phyloP scores from a whole-genome alignment of 2,797 vertebrate species.

The Notamacropus eugenii region DNA sequence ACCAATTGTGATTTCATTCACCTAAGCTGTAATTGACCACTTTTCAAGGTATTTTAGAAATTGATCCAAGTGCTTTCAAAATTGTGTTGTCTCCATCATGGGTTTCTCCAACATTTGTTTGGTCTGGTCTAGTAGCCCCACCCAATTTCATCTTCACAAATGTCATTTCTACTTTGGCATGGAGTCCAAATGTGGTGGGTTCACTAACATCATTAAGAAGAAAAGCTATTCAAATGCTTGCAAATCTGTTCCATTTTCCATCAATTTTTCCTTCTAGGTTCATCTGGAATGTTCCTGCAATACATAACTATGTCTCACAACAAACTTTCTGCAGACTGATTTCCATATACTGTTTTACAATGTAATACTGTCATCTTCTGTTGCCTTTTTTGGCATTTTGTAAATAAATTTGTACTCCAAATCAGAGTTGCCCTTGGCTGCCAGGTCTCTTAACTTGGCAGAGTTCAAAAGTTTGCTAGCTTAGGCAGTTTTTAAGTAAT shows the following conservation, averaged over 20 bases:
- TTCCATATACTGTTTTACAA: not conserved
- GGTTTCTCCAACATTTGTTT: not conserved
- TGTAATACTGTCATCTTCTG: not conserved
- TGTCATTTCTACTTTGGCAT: not conserved
- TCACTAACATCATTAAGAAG: not conserved
- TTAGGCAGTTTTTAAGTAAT: not conserved
- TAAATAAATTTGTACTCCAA: not conserved
- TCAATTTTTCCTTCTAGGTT: not conserved
- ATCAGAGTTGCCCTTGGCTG: not conserved
- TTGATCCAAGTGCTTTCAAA: not conserved
- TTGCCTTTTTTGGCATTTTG: not conserved
- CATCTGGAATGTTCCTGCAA: not conserved
- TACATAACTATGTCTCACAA: not conserved
- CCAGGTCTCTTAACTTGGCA: not conserved
- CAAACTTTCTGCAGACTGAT: not conserved
- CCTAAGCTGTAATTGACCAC: not conserved
- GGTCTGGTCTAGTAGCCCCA: not conserved
- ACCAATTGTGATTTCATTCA: not conserved
- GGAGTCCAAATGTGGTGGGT: not conserved
- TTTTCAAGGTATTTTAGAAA: not conserved
- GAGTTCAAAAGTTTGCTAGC: not conserved
- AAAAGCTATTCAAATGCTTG: not conserved
- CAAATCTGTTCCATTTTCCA: not conserved
- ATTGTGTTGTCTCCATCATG: not conserved
- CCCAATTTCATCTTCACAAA: not conserved